Evolutionary conservation across 2,113 vertebrate species (phyloP).

Genomic region (Paracanthobrama guichenoti): DNA sequence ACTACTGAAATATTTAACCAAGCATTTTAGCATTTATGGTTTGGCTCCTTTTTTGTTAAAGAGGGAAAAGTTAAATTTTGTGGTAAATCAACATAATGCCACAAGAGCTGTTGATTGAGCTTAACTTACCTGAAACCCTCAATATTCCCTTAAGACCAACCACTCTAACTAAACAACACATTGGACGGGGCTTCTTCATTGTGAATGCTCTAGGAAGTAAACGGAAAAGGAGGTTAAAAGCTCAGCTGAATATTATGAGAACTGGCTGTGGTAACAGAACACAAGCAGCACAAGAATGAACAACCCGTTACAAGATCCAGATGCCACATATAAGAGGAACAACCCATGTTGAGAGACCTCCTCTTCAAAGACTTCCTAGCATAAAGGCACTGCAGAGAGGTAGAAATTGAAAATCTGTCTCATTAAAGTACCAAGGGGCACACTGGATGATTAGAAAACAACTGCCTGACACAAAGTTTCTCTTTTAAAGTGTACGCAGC

Average conservation of each 20-base stretch:
- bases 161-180: not conserved
- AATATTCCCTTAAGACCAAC: not conserved
- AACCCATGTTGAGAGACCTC: conserved; percentile 7
- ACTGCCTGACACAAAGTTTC: conserved; percentile 5
- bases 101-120: not conserved
- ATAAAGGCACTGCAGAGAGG: conserved; percentile 32
- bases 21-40: not conserved
- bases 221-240: conserved; percentile 23
- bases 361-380: conserved; percentile 30
- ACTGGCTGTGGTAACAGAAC: conserved; percentile 39
- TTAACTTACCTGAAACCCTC: not conserved
- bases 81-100: not conserved
- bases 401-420: conserved; percentile 44
- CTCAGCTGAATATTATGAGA: conserved; percentile 33
- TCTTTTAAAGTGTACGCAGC: conserved; percentile 1
- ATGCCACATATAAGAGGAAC: conserved; percentile 39
- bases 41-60: not conserved
- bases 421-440: conserved; percentile 41
- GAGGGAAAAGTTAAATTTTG: not conserved
- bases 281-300: conserved; percentile 15
- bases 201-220: not conserved
- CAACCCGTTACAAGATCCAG: conserved; percentile 41
- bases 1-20: not conserved
- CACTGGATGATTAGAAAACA: conserved; percentile 45
- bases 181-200: not conserved